A percentile compares a stretch with the other conserved stretches of the same genome.
These are phyloP conservation scores for Glomeris marginata DNA, from an alignment of 2,888 invertebrate genomes.

Conservation along the genomic window DNA sequence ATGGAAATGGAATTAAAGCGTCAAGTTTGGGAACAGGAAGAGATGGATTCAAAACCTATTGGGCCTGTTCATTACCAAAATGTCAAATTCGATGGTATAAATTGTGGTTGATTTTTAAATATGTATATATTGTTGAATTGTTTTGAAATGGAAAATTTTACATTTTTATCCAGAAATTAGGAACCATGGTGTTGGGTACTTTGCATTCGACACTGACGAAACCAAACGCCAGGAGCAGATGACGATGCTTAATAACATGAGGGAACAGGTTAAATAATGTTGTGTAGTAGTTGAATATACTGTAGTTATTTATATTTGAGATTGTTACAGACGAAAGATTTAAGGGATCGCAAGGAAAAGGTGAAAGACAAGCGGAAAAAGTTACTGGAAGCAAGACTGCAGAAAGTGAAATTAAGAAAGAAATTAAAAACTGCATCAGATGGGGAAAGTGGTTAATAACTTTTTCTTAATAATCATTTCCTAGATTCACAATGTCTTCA, in stretches of 20 bases:
- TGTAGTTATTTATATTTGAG: not conserved
- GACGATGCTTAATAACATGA: conserved; percentile 51
- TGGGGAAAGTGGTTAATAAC: not conserved
- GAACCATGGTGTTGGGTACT: conserved; percentile 83
- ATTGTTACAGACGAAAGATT: conserved; percentile 24
- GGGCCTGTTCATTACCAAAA: conserved; percentile 80
- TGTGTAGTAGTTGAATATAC: not conserved
- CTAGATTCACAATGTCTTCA: not conserved
- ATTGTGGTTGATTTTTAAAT: conserved; percentile 15
- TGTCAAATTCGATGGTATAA: conserved; percentile 66
- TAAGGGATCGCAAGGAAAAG: conserved; percentile 23
- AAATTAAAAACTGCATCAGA: conserved; percentile 11
- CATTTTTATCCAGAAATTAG: conserved; percentile 51
- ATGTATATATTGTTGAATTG: not conserved
- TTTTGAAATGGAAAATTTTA: not conserved
- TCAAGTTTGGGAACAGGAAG: conserved; percentile 1
- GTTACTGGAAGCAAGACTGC: conserved; percentile 26
- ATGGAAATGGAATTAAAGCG: not conserved
- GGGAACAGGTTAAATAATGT: conserved; percentile 32
- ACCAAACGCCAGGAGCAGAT: conserved; percentile 62
- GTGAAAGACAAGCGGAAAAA: conserved; percentile 30
- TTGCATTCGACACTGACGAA: conserved; percentile 75
- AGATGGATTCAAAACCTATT: conserved; percentile 25
- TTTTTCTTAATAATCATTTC: not conserved
- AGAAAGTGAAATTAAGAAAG: conserved; percentile 29